phyloP scores from a whole-genome alignment of 1,140 invertebrate species.

The Hypothenemus hampei region DNA sequence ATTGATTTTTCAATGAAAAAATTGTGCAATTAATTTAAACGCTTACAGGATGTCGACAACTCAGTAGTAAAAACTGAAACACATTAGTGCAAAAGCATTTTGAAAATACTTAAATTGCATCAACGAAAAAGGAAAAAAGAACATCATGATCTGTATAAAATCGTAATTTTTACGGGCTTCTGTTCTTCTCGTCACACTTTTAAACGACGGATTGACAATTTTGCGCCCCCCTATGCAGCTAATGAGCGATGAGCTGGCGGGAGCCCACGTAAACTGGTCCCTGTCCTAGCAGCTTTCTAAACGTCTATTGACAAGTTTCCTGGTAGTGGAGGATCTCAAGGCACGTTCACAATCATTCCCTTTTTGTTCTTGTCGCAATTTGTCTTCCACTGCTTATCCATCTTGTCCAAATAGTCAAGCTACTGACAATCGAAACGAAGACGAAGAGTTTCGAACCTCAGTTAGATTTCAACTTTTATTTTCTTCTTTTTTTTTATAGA shows the following conservation, averaged over 20 bases:
- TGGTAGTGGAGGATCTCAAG: constrained; percentile 5
- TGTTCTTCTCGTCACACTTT: background rate
- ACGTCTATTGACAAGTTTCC: constrained; percentile 14
- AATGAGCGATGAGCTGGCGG: constrained; percentile 15
- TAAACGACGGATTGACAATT: constrained; percentile 1
- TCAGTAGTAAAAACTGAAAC: too few relatives aligned
- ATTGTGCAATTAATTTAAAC: too few relatives aligned
- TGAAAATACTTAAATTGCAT: too few relatives aligned
- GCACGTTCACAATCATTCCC: background rate
- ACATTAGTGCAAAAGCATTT: too few relatives aligned
- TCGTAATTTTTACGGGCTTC: background rate
- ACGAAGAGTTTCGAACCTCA: too few relatives aligned
- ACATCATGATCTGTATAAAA: background rate
- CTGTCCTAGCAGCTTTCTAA: constrained; percentile 10
- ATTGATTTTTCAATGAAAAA: too few relatives aligned
- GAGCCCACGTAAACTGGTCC: background rate
- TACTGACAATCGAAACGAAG: too few relatives aligned
- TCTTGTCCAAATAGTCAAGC: constrained; percentile 22
- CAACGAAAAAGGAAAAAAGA: too few relatives aligned
- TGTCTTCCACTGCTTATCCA: constrained; percentile 21
- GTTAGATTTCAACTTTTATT: too few relatives aligned
- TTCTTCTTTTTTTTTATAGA: too few relatives aligned
- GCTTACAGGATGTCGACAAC: too few relatives aligned
- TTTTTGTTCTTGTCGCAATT: constrained; percentile 19
- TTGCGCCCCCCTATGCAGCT: constrained; percentile 13